A percentile compares a stretch with the other conserved stretches of the same genome.
phyloP scores from a whole-genome alignment of 1,140 invertebrate species.

The Anastrepha ludens region DNA sequence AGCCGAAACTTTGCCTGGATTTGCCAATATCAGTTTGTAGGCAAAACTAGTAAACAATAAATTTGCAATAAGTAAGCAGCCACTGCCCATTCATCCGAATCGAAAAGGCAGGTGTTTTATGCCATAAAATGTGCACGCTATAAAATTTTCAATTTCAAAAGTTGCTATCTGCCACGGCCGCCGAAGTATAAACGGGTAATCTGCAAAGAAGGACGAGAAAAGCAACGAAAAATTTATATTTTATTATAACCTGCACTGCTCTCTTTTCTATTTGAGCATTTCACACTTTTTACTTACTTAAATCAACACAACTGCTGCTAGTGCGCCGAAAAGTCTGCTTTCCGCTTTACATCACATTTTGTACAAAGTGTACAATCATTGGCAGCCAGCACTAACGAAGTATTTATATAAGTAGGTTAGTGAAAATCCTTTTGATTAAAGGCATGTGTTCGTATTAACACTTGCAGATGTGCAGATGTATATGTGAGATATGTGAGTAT shows the following conservation, averaged over 20 bases:
- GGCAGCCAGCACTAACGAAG: not conserved
- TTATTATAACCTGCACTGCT: not conserved
- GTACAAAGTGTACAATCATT: not conserved
- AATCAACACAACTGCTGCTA: not conserved
- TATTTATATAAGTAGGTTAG: not conserved
- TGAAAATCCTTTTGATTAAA: not conserved
- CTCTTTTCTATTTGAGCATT: not conserved
- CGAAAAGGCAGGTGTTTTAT: not conserved
- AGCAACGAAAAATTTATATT: not conserved
- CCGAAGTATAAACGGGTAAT: not conserved
- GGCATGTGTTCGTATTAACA: slow-evolving; percentile 14
- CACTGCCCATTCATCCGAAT: not conserved
- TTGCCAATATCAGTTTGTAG: too few species aligned
- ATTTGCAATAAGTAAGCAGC: not conserved
- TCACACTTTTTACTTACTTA: not conserved
- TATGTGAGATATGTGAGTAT: not conserved
- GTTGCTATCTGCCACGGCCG: not conserved
- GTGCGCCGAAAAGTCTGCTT: slow-evolving; percentile 3
- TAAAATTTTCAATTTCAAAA: slow-evolving; percentile 6
- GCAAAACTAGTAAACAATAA: not conserved
- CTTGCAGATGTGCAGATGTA: not conserved
- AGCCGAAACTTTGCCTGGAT: too few species aligned
- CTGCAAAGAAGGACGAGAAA: not conserved
- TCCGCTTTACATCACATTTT: not conserved
- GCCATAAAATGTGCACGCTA: not conserved